Base-by-base conservation (phyloP, 1,140 invertebrate genomes). In the Diachasmimorpha longicaudata region DNA sequence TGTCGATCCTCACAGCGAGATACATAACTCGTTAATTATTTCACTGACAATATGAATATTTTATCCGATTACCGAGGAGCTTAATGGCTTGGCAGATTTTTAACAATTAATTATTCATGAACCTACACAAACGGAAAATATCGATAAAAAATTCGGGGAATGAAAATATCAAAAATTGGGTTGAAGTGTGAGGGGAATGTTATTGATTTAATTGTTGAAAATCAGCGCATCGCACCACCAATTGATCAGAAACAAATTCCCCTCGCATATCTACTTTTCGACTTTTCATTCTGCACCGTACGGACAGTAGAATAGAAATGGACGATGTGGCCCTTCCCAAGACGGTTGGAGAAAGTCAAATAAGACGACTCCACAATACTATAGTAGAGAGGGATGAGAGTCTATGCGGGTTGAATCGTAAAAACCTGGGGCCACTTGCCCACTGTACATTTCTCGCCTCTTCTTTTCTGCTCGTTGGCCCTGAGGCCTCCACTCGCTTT, bases 351-450 rank as follows among this genome's bases (percentile, higher is more conserved):
- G 19, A 63, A 63, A 63, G 58, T 63, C 63, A 44, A 37, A 48
- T 68, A 69, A 75, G 78, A 76, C 48, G 48, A 52, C 23, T 63
- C 58, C 19, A 63, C 58, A 63, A 63, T 63, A 63, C 58, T 6
- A 13, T 63, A 63, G 58, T 63, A 63, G 58, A 63, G 58, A 63
- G 58, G 19, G 58, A 63, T 63, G 23, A 25, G 19, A 31, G 44
- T 80, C 78, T 85, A 85, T 85, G 83, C 80, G 82, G 78, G 78
- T 73, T 81, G 83, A 85, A 85, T 85, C 83, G 83, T 84, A 85
- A 85, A 85, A 81, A 78, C 78, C 76, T 75, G 71, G 31, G 31
- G 31, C 77, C 82, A 83, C 81, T 83, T 85, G 19, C 58, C 23
- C 58, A 19, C 58, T 63, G 58, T 63, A 63, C 58, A 63, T 63